These are phyloP conservation scores for Scytalopus superciliaris DNA, from an alignment of 2,113 vertebrate genomes.

Conservation along the genomic window DNA sequence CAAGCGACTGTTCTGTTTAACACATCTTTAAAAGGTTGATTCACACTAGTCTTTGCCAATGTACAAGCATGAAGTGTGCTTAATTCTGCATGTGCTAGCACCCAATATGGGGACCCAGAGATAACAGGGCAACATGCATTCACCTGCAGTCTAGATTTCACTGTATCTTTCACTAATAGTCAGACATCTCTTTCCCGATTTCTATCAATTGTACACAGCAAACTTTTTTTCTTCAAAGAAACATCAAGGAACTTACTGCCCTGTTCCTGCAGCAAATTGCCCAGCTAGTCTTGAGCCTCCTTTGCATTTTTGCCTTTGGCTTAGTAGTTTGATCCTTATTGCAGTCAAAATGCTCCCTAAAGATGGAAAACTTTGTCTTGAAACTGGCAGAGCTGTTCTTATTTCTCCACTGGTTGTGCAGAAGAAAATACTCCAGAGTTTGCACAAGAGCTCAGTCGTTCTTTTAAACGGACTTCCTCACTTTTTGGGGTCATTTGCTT, in stretches of 20 bases:
- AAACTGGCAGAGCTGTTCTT: neutral
- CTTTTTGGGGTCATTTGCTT: neutral
- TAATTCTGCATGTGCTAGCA: neutral
- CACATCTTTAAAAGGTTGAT: neutral
- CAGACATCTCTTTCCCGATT: neutral
- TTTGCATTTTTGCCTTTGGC: neutral
- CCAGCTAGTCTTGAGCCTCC: neutral
- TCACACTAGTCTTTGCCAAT: neutral
- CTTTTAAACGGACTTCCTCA: neutral
- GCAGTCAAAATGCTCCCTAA: neutral
- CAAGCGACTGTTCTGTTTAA: neutral
- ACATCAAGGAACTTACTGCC: neutral
- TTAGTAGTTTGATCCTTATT: neutral
- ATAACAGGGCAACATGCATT: neutral
- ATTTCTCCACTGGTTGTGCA: neutral
- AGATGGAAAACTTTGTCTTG: neutral
- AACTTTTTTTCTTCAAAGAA: neutral
- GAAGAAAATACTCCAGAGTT: neutral
- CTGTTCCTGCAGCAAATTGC: neutral
- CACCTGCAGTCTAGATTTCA: neutral
- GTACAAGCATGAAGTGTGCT: neutral
- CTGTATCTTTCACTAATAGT: neutral
- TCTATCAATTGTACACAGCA: neutral
- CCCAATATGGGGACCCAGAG: neutral
- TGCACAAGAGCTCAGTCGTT: neutral